phyloP scores from a whole-genome alignment of 2,888 invertebrate genomes.

The Drosophila parthenogenetica region DNA sequence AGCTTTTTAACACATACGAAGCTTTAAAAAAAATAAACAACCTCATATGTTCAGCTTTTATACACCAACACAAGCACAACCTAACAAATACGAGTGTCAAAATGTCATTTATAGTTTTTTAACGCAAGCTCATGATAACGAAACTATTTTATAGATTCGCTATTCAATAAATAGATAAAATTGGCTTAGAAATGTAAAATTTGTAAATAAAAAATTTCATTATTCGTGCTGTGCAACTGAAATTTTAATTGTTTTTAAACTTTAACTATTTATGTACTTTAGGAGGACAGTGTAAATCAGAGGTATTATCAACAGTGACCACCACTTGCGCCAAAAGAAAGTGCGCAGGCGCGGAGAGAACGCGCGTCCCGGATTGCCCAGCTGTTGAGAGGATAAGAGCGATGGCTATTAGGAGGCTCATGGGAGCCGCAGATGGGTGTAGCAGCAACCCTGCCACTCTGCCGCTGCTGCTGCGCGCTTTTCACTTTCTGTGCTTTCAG shows the following conservation, averaged over 20 bases:
- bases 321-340: slow-evolving; percentile 63
- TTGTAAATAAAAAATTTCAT: no score
- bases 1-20: no score
- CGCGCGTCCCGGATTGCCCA: slow-evolving; percentile 24
- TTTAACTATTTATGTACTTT: neutral
- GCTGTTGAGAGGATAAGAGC: slow-evolving; percentile 23
- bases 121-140: no score
- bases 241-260: neutral
- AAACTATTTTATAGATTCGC: no score
- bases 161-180: no score
- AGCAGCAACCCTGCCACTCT: slow-evolving; percentile 56
- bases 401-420: slow-evolving; percentile 27
- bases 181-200: no score
- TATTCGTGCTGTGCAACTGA: no score
- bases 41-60: no score
- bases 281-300: slow-evolving; percentile 28
- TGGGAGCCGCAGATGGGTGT: slow-evolving; percentile 45
- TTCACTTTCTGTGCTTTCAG: slow-evolving; percentile 74
- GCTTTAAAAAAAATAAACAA: no score
- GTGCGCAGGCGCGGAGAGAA: slow-evolving; percentile 58
- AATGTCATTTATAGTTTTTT: neutral
- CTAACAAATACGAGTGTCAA: neutral
- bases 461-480: slow-evolving; percentile 51
- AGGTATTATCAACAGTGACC: slow-evolving; percentile 58
- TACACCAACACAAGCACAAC: no score